These are phyloP conservation scores for Pachycephus smyrnensis DNA, from an alignment of 2,888 invertebrate genomes.

Conservation along the genomic window DNA sequence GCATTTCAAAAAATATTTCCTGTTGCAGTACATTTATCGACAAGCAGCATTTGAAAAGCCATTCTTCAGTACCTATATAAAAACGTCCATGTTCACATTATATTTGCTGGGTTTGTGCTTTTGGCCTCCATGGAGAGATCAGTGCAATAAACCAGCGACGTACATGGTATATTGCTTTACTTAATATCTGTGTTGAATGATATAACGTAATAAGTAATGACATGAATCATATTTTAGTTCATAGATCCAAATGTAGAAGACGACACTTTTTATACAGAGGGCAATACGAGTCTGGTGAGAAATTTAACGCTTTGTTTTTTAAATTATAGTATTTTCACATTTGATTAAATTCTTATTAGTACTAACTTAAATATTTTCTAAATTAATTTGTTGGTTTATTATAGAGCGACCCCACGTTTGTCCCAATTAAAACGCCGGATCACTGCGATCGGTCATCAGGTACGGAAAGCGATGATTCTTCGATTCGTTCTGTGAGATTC, in stretches of 20 bases:
- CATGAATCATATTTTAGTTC: slow-evolving; percentile 67
- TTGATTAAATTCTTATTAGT: neutral
- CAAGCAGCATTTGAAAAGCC: slow-evolving; percentile 92
- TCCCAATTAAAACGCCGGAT: slow-evolving; percentile 85
- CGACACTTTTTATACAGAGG: slow-evolving; percentile 81
- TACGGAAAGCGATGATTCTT: slow-evolving; percentile 88
- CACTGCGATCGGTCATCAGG: slow-evolving; percentile 78
- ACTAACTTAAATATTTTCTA: neutral
- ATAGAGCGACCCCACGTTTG: slow-evolving; percentile 91
- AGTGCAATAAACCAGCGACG: slow-evolving; percentile 78
- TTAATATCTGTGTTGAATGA: neutral
- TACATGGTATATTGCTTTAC: slow-evolving; percentile 74
- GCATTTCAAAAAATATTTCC: neutral
- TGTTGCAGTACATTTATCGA: slow-evolving; percentile 81
- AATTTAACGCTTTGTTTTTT: neutral
- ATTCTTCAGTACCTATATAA: slow-evolving; percentile 95
- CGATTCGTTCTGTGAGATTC: slow-evolving; percentile 88
- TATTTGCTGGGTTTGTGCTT: slow-evolving; percentile 91
- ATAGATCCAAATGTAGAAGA: slow-evolving; percentile 83
- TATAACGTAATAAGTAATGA: neutral
- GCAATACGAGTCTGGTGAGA: slow-evolving; percentile 75
- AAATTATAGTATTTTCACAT: neutral
- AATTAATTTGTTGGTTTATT: slow-evolving; percentile 41
- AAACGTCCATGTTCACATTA: slow-evolving; percentile 93
- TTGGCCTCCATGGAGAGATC: slow-evolving; percentile 90